Evolutionary conservation across 1,140 invertebrate species (phyloP), one percentile per base, ranked within the genome.

Genomic region (Palaemon carinicauda): DNA sequence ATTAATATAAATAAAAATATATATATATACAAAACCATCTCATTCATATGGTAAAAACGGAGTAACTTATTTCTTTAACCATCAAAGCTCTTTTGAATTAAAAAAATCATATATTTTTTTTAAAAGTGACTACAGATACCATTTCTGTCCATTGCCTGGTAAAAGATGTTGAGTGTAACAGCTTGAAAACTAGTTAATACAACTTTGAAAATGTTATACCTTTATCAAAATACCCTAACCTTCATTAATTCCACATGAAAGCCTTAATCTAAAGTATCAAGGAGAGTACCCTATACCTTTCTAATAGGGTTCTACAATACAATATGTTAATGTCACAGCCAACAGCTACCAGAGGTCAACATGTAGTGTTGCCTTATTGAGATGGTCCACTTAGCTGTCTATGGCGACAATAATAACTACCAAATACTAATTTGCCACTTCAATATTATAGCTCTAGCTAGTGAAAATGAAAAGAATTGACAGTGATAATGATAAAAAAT

Each of bases 281-380:
- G 41, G 41, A 41, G 41, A 73, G 82, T 60, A 60, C 33, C 17
- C 41, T 83, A 53, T 81, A 75, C 82, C 73, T 83, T 75, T 19
- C 82, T 83, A 83, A 53, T 75, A 75, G 71, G 82, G 73, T 69
- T 65, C 81, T 82, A 54, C 19, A 24, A 85, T 69, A 79, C 71
- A 73, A 80, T 86, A 86, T 69, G 65, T 79, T 54, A 80, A 86
- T 71, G 69, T 86, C 84, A 86, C 84, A 86, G 84, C 84, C 84
- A 86, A 80, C 84, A 73, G 77, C 84, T 86, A 86, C 84, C 77
- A 79, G 69, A 75, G 53, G 31, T 80, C 56, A 51, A 77, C 56
- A 50, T 69, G 84, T 79, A 86, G 84, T 69, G 77, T 86, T 86
- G 84, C 78, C 77, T 86, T 80, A 86, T 54, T 71, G 50, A 73